Evolutionary conservation across 92 coral and sea anemone genomes (phyloP).

Genomic region (Diadumene lineata): DNA sequence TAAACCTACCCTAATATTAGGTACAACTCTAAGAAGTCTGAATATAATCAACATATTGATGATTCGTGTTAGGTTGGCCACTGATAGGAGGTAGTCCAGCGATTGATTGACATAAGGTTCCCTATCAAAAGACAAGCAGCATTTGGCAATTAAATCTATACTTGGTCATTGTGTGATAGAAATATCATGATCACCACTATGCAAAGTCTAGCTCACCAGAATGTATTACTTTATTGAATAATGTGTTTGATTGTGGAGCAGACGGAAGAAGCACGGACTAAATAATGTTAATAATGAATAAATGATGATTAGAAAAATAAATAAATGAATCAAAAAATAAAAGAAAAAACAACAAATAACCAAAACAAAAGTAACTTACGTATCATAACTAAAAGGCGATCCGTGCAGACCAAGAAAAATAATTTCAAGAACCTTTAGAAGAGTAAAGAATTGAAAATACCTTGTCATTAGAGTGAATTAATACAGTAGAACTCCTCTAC

Average conservation of each 20-base stretch:
- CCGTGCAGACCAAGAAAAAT: constrained; percentile 28
- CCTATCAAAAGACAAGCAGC: not conserved
- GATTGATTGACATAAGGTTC: not conserved
- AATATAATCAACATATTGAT: constrained; percentile 90
- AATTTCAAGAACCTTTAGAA: constrained; percentile 34
- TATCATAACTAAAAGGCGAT: constrained; percentile 26
- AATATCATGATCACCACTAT: too few relatives aligned
- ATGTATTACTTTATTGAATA: too few relatives aligned
- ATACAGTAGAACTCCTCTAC: too few relatives aligned
- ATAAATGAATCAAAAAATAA: not conserved
- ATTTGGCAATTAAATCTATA: too few relatives aligned
- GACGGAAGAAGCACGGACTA: too few relatives aligned
- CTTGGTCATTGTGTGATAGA: too few relatives aligned
- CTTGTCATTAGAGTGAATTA: too few relatives aligned
- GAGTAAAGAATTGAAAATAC: not conserved
- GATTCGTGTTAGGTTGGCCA: constrained; percentile 76
- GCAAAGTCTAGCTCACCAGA: too few relatives aligned
- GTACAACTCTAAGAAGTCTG: constrained; percentile 77
- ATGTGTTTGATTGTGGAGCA: too few relatives aligned
- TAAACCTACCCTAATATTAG: constrained; percentile 84
- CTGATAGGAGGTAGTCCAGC: constrained; percentile 35
- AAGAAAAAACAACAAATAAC: not conserved
- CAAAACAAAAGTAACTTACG: constrained; percentile 6
- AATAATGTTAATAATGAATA: too few relatives aligned
- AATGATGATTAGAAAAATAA: too few relatives aligned